phyloP scores from a whole-genome alignment of 2,888 invertebrate species.

The Rotaria socialis region DNA sequence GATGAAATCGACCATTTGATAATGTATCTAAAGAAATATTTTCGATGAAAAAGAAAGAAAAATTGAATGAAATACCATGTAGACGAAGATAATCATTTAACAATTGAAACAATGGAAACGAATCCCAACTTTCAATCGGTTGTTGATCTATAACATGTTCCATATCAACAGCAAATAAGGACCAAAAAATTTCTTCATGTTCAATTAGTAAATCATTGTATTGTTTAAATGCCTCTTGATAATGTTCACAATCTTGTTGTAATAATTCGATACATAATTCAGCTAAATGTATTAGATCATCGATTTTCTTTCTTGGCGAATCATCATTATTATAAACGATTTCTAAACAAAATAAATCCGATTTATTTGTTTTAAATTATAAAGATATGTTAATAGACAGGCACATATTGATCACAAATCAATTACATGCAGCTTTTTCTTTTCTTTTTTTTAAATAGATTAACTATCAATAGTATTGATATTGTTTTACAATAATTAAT shows the following conservation, averaged over 20 bases:
- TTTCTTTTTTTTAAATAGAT: no score
- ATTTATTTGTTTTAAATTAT: no score
- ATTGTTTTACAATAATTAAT: no score
- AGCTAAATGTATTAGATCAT: constrained; percentile 90
- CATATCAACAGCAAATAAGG: constrained; percentile 97
- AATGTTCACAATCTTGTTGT: constrained; percentile 99
- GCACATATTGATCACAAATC: no score
- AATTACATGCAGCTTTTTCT: no score
- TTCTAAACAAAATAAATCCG: constrained; percentile 24
- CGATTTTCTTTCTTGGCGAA: constrained; percentile 64
- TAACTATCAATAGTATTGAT: no score
- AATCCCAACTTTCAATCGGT: constrained; percentile 97
- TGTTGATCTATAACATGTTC: constrained; percentile 90
- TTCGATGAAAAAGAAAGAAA: no score
- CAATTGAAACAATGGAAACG: constrained; percentile 95
- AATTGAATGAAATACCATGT: constrained; percentile 66
- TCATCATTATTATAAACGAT: constrained; percentile 51
- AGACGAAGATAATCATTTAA: constrained; percentile 91
- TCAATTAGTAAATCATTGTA: constrained; percentile 97
- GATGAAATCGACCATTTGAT: constrained; percentile 92
- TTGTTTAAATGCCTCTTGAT: constrained; percentile 99
- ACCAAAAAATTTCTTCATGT: constrained; percentile 99
- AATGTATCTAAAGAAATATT: constrained; percentile 71
- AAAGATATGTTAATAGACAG: no score
- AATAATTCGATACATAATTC: constrained; percentile 95